Evolutionary conservation across 1,140 invertebrate species (phyloP).

Genomic region (Kradibia gibbosae): DNA sequence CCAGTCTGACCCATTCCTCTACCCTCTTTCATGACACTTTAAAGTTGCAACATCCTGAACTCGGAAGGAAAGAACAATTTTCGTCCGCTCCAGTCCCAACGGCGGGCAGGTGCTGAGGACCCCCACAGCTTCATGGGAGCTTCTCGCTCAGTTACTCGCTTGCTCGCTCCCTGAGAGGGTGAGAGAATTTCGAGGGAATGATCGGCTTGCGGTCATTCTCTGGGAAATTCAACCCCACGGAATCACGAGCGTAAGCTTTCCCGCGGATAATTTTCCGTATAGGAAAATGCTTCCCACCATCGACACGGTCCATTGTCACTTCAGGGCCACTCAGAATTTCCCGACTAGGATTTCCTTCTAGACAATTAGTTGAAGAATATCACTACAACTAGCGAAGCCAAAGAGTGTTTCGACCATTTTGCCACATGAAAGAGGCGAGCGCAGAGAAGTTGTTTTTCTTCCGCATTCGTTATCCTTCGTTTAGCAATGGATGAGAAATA

Average conservation of each 20-base stretch:
- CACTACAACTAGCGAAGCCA: slow-evolving; percentile 23
- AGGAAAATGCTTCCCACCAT: slow-evolving; percentile 27
- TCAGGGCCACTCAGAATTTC: not conserved
- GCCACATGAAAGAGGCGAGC: not conserved
- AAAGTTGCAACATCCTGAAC: slow-evolving; percentile 36
- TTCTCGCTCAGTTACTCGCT: slow-evolving; percentile 14
- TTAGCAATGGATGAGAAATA: slow-evolving; percentile 25
- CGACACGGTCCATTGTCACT: not conserved
- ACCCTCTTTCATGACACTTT: not conserved
- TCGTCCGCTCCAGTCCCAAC: slow-evolving; percentile 34
- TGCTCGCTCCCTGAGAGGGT: slow-evolving; percentile 36
- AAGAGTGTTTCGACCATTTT: slow-evolving; percentile 9
- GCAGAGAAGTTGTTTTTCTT: not conserved
- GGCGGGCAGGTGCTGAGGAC: slow-evolving; percentile 58
- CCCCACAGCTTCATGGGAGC: slow-evolving; percentile 58
- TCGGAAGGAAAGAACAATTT: slow-evolving; percentile 39
- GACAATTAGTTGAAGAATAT: slow-evolving; percentile 40
- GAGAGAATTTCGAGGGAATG: slow-evolving; percentile 42
- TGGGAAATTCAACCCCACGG: slow-evolving; percentile 53
- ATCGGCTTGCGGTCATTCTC: slow-evolving; percentile 53
- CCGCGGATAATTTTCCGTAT: slow-evolving; percentile 13
- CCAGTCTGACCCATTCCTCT: not conserved
- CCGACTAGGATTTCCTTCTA: not conserved
- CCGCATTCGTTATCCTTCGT: not conserved
- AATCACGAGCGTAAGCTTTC: slow-evolving; percentile 1